Percentiles rank a stretch among this genome's conserved stretches.
Evolutionary conservation across 2,797 vertebrate species (phyloP).

Genomic region (Macropodus opercularis): DNA sequence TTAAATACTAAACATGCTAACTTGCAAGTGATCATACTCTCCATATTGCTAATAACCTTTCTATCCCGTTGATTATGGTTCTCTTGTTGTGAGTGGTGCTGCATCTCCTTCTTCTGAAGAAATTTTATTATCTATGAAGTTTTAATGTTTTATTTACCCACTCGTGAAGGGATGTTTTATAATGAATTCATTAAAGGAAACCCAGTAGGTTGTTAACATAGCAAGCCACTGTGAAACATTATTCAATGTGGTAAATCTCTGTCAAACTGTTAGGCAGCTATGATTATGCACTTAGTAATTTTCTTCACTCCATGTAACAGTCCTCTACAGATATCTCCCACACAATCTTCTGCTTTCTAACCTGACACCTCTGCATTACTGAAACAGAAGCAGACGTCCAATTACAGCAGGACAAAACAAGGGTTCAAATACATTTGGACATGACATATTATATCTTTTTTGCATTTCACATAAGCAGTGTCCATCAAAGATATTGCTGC

Average conservation of each 20-base stretch:
- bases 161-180: constrained; percentile 23
- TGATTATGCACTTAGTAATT: constrained; percentile 58
- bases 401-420: constrained; percentile 33
- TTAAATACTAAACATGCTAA: constrained; percentile 26
- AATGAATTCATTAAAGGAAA: background rate
- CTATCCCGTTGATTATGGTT: background rate
- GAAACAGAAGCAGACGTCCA: constrained; percentile 20
- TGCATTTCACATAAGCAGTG: constrained; percentile 6
- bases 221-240: constrained; percentile 19
- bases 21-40: constrained; percentile 19
- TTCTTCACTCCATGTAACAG: constrained; percentile 44
- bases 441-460: background rate
- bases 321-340: constrained; percentile 58
- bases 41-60: constrained; percentile 7
- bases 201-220: constrained; percentile 29
- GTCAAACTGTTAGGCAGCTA: constrained; percentile 46
- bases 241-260: constrained; percentile 29
- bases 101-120: background rate
- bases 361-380: constrained; percentile 55
- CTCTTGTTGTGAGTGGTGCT: background rate
- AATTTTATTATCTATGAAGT: too few species aligned
- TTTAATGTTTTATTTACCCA: constrained; percentile 10
- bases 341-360: constrained; percentile 41
- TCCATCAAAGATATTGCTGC: too few species aligned
- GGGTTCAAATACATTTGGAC: constrained; percentile 8